Evolutionary conservation across 1,140 invertebrate species (phyloP).

Genomic region (Mizuhopecten yessoensis): DNA sequence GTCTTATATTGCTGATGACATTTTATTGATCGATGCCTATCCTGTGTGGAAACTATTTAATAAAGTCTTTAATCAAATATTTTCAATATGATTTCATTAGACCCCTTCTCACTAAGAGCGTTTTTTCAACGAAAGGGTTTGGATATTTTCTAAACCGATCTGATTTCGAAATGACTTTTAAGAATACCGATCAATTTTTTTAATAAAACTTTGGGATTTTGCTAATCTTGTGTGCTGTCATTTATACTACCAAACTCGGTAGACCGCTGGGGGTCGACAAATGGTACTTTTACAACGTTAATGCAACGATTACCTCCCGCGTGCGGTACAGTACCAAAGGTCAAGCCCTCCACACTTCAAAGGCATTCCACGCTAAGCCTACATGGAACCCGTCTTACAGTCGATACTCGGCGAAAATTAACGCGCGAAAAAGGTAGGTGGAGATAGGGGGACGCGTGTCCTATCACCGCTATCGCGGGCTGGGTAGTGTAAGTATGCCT

Average conservation of each 20-base stretch:
- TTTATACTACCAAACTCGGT: neutral
- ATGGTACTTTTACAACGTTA: neutral
- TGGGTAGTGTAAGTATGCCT: neutral
- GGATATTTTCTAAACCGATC: neutral
- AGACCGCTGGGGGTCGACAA: slow-evolving; percentile 36
- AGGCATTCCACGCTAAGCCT: neutral
- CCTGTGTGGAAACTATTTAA: no score
- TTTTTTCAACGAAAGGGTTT: neutral
- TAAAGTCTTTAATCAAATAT: no score
- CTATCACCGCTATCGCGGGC: neutral
- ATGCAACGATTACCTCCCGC: slow-evolving; percentile 18
- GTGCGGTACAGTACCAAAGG: neutral
- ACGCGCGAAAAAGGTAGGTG: neutral
- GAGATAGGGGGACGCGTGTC: slow-evolving; percentile 17
- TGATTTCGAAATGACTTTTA: neutral
- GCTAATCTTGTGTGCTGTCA: neutral
- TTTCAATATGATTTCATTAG: neutral
- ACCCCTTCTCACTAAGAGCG: neutral
- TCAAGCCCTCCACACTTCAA: slow-evolving; percentile 14
- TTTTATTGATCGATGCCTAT: no score
- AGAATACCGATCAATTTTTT: neutral
- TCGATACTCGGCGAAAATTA: slow-evolving; percentile 14
- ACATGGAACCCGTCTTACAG: neutral
- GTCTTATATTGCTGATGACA: no score
- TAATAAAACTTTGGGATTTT: neutral